Evolutionary conservation across 2,888 invertebrate genomes (phyloP).

Genomic region (Lamproptera curius): DNA sequence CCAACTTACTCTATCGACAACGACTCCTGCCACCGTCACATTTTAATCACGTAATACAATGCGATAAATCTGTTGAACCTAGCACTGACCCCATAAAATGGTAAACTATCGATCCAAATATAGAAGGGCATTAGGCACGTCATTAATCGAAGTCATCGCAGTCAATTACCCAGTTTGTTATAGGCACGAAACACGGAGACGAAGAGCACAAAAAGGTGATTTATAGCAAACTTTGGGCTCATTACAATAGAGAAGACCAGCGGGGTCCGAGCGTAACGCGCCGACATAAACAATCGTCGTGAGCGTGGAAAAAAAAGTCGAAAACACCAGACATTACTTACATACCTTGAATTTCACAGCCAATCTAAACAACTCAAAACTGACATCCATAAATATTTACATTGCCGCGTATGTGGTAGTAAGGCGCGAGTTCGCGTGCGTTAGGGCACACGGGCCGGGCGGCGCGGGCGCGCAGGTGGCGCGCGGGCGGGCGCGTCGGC

Average conservation of each 20-base stretch:
- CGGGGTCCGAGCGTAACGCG: constrained; percentile 34
- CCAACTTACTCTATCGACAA: constrained; percentile 6
- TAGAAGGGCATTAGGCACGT: constrained; percentile 65
- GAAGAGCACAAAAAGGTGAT: constrained; percentile 56
- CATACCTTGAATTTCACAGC: constrained; percentile 77
- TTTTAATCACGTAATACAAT: constrained; percentile 59
- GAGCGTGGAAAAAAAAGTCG: constrained; percentile 43
- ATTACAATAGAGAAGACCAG: constrained; percentile 36
- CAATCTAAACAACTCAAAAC: constrained; percentile 77
- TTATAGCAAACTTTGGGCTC: constrained; percentile 36
- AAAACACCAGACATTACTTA: constrained; percentile 61
- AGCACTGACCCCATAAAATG: constrained; percentile 57
- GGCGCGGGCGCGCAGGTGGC: constrained; percentile 37
- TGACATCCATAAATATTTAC: constrained; percentile 78
- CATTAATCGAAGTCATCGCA: constrained; percentile 61
- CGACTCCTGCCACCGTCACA: constrained; percentile 34
- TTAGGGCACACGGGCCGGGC: constrained; percentile 47
- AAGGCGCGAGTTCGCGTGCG: constrained; percentile 57
- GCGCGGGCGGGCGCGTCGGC: constrained; percentile 33
- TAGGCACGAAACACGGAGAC: constrained; percentile 62
- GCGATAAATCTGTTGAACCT: constrained; percentile 62
- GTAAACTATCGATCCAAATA: constrained; percentile 72
- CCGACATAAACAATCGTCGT: constrained; percentile 49
- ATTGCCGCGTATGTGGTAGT: constrained; percentile 65
- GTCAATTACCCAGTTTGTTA: constrained; percentile 48